Evolutionary conservation across 2,888 invertebrate genomes (phyloP), one percentile per base, ranked within the genome.

Genomic region (Epirrhoe tristata): DNA sequence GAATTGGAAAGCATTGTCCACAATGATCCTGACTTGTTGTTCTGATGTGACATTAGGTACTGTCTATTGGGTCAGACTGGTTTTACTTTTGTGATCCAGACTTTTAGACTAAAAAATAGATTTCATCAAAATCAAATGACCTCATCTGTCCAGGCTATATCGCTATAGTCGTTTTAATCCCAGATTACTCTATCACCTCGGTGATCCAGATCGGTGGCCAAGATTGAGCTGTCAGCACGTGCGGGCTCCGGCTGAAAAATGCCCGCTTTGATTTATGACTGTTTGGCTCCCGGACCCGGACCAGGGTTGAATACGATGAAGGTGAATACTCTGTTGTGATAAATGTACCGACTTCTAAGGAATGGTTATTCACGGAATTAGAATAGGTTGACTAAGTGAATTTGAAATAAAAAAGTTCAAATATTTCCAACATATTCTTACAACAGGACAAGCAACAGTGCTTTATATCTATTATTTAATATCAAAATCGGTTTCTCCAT

Each of bases 201-300:
- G 39, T 43, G 34, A 17, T 36, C 32, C 12, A 24, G 63, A 50
- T 17, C 7, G 10, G 36, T 52, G 57, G 32, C 36, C 43, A 12
- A 64, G 64, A 64, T 58, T 50, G 64, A 64, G 58, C 54, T 55
- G 58, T 64, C 64, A 58, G 6, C 32, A 51, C 59, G 64, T 54
- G 58, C 55, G 48, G 53, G 14, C 17, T 14, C 43, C 10, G 46
- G 54, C 36, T 55, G 56, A 43, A 60, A 60, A 60, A 43, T 56
- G 34, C n/a, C 16, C 43, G 34, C 51, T 43, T 56, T 60, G 65
- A 65, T 65, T 60, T 65, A 65, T 65, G 55, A 43, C 50, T 56
- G 59, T 59, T 60, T 34, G 59, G 48, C 54, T 31, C 34, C 55
- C 48, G 16, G 50, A 43, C n/a, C n/a, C n/a, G n/a, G 50, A 43